phyloP scores from a whole-genome alignment of 92 coral and sea anemone genomes.

The Meandrina meandrites region DNA sequence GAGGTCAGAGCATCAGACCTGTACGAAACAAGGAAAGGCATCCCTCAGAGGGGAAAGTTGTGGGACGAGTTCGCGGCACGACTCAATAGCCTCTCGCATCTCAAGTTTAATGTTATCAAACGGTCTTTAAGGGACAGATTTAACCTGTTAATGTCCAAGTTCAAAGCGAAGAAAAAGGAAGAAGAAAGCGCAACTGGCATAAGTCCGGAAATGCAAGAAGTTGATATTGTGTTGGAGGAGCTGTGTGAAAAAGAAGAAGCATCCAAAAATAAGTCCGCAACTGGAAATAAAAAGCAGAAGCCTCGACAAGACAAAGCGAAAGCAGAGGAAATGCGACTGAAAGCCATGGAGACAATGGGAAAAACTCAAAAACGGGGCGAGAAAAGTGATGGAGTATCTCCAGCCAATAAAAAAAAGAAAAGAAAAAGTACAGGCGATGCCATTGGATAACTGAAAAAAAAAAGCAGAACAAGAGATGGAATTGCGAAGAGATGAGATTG shows the following conservation, averaged over 20 bases:
- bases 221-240: not conserved
- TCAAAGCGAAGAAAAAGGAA: constrained; percentile 32
- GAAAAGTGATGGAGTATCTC: too few species aligned
- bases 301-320: too few species aligned
- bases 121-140: constrained; percentile 34
- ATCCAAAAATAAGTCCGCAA: not conserved
- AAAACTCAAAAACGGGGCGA: too few species aligned
- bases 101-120: constrained; percentile 35
- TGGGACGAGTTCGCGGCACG: constrained; percentile 38
- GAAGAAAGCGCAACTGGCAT: constrained; percentile 16
- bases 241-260: too few species aligned
- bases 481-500: constrained; percentile 30
- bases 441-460: constrained; percentile 17
- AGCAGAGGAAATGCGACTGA: too few species aligned
- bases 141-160: constrained; percentile 19
- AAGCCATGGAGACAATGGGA: too few species aligned
- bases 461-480: constrained; percentile 32
- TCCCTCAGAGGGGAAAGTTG: constrained; percentile 45
- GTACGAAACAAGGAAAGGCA: constrained; percentile 44
- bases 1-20: constrained; percentile 48
- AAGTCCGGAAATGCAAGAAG: not conserved
- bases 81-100: constrained; percentile 23
- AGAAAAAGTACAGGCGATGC: constrained; percentile 24
- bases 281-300: not conserved
- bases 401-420: not conserved